Evolutionary conservation across 2,888 invertebrate genomes (phyloP).

Genomic region (Sisyra terminalis): DNA sequence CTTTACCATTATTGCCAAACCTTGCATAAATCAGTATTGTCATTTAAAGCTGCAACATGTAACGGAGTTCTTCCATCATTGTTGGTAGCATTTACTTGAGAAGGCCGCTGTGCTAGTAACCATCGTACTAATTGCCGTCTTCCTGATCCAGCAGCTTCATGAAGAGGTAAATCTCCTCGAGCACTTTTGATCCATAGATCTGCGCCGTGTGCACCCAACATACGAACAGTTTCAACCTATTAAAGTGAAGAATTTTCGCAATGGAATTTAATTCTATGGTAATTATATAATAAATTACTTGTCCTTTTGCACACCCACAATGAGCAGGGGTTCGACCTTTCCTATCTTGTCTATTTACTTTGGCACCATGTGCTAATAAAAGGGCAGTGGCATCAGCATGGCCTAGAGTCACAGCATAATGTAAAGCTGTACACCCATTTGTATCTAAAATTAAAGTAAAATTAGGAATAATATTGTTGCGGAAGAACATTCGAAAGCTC

Average conservation of each 20-base stretch:
- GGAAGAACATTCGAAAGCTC: too few species aligned
- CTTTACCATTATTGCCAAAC: conserved; percentile 19
- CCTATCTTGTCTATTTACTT: conserved; percentile 83
- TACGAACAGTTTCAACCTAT: conserved; percentile 42
- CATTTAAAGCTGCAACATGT: conserved; percentile 87
- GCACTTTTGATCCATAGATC: conserved; percentile 87
- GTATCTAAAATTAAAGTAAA: conserved; percentile 43
- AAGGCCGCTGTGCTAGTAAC: conserved; percentile 68
- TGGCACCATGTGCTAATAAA: conserved; percentile 75
- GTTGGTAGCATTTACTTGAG: conserved; percentile 74
- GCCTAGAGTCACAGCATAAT: conserved; percentile 91
- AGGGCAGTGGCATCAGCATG: conserved; percentile 87
- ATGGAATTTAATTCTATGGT: not conserved
- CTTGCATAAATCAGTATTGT: conserved; percentile 87
- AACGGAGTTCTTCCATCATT: conserved; percentile 85
- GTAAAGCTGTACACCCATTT: conserved; percentile 90
- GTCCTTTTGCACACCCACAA: conserved; percentile 92
- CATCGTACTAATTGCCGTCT: conserved; percentile 77
- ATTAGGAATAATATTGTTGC: not conserved
- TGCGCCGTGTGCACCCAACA: conserved; percentile 56
- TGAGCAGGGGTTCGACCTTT: conserved; percentile 87
- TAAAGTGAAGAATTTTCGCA: not conserved
- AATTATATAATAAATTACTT: conserved; percentile 22
- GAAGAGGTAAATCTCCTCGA: conserved; percentile 86
- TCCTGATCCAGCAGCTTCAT: conserved; percentile 90